These are phyloP conservation scores for Drosophila multiciliata DNA, from an alignment of 2,888 invertebrate genomes.

Conservation along the genomic window DNA sequence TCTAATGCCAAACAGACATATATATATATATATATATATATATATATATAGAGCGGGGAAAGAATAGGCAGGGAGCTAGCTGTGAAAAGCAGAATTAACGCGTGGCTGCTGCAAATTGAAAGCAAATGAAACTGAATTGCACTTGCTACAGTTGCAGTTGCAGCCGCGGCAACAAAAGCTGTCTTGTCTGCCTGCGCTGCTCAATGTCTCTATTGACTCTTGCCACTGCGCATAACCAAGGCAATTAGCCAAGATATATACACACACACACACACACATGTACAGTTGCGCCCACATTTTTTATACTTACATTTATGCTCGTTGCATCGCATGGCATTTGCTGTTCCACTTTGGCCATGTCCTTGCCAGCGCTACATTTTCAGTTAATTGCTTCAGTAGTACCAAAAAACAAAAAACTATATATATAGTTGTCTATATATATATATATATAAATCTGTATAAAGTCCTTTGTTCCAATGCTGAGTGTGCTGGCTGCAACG, in stretches of 20 bases:
- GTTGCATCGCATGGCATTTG: constrained; percentile 75
- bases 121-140: constrained; percentile 70
- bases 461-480: constrained; percentile 62
- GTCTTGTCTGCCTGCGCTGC: constrained; percentile 16
- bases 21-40: not conserved
- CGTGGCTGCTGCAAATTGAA: constrained; percentile 67
- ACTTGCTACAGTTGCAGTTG: constrained; percentile 29
- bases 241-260: constrained; percentile 65
- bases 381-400: constrained; percentile 74
- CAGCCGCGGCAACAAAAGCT: constrained; percentile 20
- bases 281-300: constrained; percentile 8
- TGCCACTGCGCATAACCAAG: constrained; percentile 51
- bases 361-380: constrained; percentile 75
- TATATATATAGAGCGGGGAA: not conserved
- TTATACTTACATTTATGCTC: constrained; percentile 74
- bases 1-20: constrained; percentile 15
- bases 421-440: not conserved
- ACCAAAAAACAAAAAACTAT: constrained; percentile 41
- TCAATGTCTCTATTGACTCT: constrained; percentile 50
- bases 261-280: constrained; percentile 11
- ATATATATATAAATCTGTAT: constrained; percentile 7
- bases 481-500: constrained; percentile 60
- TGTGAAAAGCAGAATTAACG: constrained; percentile 49
- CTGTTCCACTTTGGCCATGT: constrained; percentile 77
- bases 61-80: constrained; percentile 6